phyloP scores from a whole-genome alignment of 2,797 vertebrate species.

The Pempheris klunzingeri region DNA sequence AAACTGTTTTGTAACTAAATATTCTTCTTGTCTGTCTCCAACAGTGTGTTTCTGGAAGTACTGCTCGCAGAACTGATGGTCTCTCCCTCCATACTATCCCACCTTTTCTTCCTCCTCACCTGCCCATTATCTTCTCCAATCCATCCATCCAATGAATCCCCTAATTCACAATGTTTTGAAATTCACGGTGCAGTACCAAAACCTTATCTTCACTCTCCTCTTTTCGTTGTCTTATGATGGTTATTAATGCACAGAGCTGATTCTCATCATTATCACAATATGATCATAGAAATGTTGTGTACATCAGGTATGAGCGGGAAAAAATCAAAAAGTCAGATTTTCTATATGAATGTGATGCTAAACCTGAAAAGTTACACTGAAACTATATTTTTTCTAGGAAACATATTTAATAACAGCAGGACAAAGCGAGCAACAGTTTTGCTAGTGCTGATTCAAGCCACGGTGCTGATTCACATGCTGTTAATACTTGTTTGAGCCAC shows the following conservation, averaged over 20 bases:
- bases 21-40: slow-evolving; percentile 22
- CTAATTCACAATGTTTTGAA: background rate
- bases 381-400: background rate
- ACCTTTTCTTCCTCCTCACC: background rate
- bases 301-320: too few relatives aligned
- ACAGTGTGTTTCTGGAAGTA: slow-evolving; percentile 86
- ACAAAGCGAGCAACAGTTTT: background rate
- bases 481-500: too few relatives aligned
- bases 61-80: slow-evolving; percentile 82
- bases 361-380: too few relatives aligned
- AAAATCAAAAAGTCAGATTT: too few relatives aligned
- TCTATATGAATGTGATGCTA: background rate
- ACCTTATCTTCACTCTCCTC: background rate
- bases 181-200: background rate
- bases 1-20: background rate
- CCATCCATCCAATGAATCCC: background rate
- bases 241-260: background rate
- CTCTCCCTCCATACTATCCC: background rate
- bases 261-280: too few relatives aligned
- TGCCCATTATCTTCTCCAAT: background rate
- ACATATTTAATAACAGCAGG: background rate
- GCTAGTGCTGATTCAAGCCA: background rate
- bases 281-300: background rate
- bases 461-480: background rate
- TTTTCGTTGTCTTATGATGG: background rate